phyloP scores from a whole-genome alignment of 2,888 invertebrate genomes.

The Copidosoma aretas region DNA sequence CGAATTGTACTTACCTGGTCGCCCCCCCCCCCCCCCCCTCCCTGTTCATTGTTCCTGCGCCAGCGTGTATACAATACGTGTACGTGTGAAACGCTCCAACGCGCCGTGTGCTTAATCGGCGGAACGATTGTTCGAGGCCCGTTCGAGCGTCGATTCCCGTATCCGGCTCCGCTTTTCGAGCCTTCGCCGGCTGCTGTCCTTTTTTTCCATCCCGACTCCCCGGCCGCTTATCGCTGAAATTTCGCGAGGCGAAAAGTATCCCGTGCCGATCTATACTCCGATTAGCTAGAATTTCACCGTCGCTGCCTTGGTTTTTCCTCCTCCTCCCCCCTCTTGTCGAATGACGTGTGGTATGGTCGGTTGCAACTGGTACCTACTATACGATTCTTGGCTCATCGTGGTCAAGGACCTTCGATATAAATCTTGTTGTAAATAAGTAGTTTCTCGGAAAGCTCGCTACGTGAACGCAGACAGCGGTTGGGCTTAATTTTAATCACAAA shows the following conservation, averaged over 20 bases:
- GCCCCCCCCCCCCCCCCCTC: neutral
- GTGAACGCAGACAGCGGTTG: no score
- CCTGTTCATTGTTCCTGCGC: conserved; percentile 23
- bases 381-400: no score
- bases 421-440: no score
- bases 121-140: conserved; percentile 36
- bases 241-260: conserved; percentile 28
- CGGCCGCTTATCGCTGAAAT: conserved; percentile 16
- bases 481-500: neutral
- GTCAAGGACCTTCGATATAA: no score
- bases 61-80: conserved; percentile 10
- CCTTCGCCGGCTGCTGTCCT: neutral
- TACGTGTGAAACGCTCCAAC: neutral
- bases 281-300: conserved; percentile 33
- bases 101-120: conserved; percentile 9
- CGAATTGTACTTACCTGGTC: conserved; percentile 34
- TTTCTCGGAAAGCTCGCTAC: no score
- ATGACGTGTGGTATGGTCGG: no score
- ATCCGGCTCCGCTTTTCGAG: conserved; percentile 30
- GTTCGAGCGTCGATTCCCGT: conserved; percentile 26
- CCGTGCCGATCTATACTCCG: conserved; percentile 11
- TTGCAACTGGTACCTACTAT: no score
- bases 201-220: neutral
- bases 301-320: neutral
- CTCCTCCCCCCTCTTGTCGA: neutral